phyloP scores from a whole-genome alignment of 2,113 vertebrate species.

The Saccopteryx bilineata region DNA sequence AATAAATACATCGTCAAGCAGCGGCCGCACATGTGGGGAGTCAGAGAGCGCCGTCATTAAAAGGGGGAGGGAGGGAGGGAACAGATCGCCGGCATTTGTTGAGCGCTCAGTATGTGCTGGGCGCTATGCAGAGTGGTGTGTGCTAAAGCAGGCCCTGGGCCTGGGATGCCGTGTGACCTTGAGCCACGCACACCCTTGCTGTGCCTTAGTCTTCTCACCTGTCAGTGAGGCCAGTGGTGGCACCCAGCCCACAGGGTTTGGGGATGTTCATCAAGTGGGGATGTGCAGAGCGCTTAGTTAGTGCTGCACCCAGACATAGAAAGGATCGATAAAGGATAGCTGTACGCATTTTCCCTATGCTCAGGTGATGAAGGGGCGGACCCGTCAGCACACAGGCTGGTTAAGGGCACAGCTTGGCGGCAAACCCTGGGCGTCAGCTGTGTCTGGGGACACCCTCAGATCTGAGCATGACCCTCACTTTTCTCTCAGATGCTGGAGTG shows the following conservation, averaged over 20 bases:
- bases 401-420: not conserved
- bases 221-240: not conserved
- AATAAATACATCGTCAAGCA: slow-evolving; percentile 14
- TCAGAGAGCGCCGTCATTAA: slow-evolving; percentile 29
- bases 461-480: not conserved
- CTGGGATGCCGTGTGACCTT: not conserved
- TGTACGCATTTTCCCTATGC: not conserved
- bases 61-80: not conserved
- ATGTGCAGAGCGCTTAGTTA: not conserved
- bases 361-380: not conserved
- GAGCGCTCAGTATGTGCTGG: not conserved
- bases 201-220: not conserved
- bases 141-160: not conserved
- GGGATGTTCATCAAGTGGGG: not conserved
- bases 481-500: not conserved
- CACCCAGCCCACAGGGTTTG: not conserved
- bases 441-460: not conserved
- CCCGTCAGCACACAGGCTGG: rapidly evolving
- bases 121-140: not conserved
- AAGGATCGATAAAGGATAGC: no score
- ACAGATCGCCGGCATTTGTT: not conserved
- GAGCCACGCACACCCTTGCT: not conserved
- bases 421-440: not conserved
- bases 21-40: slow-evolving; percentile 50
- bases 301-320: not conserved